Percentiles rank a stretch among this genome's conserved stretches.
These are phyloP conservation scores for Drosophila cognata DNA, from an alignment of 2,888 invertebrate genomes.

Conservation along the genomic window DNA sequence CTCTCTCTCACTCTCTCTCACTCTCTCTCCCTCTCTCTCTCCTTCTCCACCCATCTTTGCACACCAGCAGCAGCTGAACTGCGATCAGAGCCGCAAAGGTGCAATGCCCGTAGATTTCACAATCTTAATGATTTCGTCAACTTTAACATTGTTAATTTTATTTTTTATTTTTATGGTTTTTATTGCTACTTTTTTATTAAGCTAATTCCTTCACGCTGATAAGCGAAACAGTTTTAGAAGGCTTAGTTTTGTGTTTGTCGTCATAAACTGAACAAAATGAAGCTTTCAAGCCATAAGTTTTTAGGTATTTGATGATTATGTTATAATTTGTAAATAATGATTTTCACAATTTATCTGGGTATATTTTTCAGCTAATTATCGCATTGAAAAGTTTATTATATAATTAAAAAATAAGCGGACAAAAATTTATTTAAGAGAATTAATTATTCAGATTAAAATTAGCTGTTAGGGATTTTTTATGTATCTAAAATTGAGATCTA, in stretches of 20 bases:
- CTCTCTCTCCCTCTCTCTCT: not conserved
- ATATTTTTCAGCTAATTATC: not conserved
- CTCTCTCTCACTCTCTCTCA: not conserved
- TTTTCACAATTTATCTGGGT: not conserved
- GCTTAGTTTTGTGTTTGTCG: not conserved
- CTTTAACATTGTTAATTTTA: constrained; percentile 20
- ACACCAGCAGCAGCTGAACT: constrained; percentile 41
- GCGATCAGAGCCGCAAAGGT: constrained; percentile 27
- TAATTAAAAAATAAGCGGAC: not conserved
- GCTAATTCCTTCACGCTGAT: constrained; percentile 6
- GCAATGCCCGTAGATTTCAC: constrained; percentile 15
- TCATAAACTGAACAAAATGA: not conserved
- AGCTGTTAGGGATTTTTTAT: not conserved
- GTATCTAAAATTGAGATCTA: not conserved
- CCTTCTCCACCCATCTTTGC: not conserved
- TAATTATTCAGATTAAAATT: not conserved
- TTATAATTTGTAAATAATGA: accelerated
- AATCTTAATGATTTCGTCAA: constrained; percentile 43
- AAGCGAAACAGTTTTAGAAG: constrained; percentile 7
- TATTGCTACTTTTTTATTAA: constrained; percentile 6
- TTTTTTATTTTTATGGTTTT: constrained; percentile 6
- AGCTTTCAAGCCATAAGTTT: not conserved
- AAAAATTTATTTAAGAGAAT: not conserved
- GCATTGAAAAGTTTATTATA: not conserved
- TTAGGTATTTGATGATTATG: not conserved